Conservation (phyloP, 2,797 vertebrate genomes). For the Lacerta agilis region DNA sequence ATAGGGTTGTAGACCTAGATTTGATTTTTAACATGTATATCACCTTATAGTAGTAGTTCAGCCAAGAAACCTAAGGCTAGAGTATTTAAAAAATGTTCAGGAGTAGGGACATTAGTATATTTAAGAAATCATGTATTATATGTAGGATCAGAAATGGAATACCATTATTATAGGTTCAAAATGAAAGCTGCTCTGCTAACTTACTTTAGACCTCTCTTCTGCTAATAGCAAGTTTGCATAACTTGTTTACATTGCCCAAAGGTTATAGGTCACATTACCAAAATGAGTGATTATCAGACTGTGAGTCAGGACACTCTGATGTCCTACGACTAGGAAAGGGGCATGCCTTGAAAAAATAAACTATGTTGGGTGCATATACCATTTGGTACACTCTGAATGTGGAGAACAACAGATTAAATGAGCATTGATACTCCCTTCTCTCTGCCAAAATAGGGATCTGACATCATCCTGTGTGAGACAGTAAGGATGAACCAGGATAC, state of each 20-base stretch:
- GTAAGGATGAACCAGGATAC: not conserved
- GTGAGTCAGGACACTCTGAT: too few relatives aligned
- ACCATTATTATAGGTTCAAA: not conserved
- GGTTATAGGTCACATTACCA: not conserved
- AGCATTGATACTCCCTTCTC: not conserved
- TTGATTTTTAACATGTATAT: not conserved
- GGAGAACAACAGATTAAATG: not conserved
- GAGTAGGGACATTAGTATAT: not conserved
- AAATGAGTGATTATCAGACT: not conserved
- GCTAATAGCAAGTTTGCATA: not conserved
- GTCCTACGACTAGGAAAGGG: not conserved
- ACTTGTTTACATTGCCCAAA: not conserved
- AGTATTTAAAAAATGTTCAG: not conserved
- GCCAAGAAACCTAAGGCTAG: not conserved
- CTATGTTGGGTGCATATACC: not conserved
- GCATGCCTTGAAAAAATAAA: not conserved
- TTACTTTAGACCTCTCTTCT: not conserved
- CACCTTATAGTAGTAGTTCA: not conserved
- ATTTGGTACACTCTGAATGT: not conserved
- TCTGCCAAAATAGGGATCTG: not conserved
- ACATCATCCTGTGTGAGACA: not conserved
- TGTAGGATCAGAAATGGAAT: not conserved
- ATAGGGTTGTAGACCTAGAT: not conserved
- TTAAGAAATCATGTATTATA: not conserved
- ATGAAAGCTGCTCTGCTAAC: not conserved